A percentile compares a stretch with the other conserved stretches of the same genome.
Conservation (phyloP, 2,797 vertebrate genomes). For the Eulemur rubriventer region DNA sequence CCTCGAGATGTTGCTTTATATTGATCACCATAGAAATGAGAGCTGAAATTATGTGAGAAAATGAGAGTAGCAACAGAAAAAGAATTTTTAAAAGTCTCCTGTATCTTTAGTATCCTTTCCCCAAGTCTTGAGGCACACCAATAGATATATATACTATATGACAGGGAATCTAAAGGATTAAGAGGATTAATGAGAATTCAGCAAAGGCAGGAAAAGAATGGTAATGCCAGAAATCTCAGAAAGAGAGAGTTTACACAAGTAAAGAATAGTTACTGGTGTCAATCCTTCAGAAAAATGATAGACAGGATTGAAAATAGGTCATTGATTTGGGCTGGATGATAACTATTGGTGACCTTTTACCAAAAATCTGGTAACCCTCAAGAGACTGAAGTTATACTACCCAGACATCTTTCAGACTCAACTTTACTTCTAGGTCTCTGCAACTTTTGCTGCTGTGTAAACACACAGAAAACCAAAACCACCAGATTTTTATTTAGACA, state of each 20-base stretch:
- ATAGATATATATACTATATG: neutral
- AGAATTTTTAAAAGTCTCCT: neutral
- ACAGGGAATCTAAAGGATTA: neutral
- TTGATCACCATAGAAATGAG: neutral
- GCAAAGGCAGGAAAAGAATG: neutral
- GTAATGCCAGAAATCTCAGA: neutral
- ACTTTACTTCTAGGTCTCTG: neutral
- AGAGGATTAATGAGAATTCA: neutral
- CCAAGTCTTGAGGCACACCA: neutral
- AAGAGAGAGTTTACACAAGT: neutral
- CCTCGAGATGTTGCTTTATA: neutral
- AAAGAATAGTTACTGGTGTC: neutral
- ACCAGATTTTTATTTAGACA: neutral
- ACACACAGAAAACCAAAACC: neutral
- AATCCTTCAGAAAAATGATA: slow-evolving; percentile 20
- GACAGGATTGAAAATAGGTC: neutral
- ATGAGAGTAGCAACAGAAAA: neutral
- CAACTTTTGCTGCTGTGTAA: neutral
- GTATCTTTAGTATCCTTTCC: neutral
- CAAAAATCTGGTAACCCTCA: neutral
- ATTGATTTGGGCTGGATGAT: neutral
- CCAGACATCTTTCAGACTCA: neutral
- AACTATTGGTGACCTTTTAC: neutral
- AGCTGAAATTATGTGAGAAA: neutral
- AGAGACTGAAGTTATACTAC: neutral